Evolutionary conservation across 2,113 vertebrate species (phyloP).

Genomic region (Prietella phreatophila): DNA sequence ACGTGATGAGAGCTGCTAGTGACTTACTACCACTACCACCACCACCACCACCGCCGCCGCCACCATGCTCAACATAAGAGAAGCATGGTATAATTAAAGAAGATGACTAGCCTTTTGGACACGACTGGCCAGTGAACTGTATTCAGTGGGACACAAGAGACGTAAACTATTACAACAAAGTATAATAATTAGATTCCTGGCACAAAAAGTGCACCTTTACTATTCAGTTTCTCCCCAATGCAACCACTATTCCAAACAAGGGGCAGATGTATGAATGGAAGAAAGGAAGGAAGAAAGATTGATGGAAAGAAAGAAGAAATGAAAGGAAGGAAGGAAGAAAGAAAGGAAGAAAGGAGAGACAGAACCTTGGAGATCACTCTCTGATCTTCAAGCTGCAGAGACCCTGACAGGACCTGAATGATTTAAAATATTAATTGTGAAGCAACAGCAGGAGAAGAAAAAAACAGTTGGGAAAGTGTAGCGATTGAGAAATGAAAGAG

Average conservation of each 20-base stretch:
- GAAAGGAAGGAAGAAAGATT: neutral
- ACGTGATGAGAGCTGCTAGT: slow-evolving; percentile 11
- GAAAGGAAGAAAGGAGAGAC: neutral
- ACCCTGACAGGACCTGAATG: neutral
- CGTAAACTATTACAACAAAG: neutral
- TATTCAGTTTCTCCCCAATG: neutral
- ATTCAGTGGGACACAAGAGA: neutral
- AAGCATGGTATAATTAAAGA: slow-evolving; percentile 19
- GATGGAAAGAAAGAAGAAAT: neutral
- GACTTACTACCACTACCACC: neutral
- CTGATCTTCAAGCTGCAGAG: neutral
- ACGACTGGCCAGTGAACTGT: neutral
- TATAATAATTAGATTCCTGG: neutral
- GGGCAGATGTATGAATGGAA: neutral
- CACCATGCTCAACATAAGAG: neutral
- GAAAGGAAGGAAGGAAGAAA: neutral
- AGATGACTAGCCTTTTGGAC: neutral
- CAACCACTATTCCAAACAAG: neutral
- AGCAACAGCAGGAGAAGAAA: neutral
- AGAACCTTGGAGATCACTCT: neutral
- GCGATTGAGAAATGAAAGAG: neutral
- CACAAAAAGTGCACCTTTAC: neutral
- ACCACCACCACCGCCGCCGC: neutral
- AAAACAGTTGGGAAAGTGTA: neutral
- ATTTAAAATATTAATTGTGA: neutral